Evolutionary conservation across 2,888 invertebrate genomes (phyloP).

Genomic region (Nezara viridula): DNA sequence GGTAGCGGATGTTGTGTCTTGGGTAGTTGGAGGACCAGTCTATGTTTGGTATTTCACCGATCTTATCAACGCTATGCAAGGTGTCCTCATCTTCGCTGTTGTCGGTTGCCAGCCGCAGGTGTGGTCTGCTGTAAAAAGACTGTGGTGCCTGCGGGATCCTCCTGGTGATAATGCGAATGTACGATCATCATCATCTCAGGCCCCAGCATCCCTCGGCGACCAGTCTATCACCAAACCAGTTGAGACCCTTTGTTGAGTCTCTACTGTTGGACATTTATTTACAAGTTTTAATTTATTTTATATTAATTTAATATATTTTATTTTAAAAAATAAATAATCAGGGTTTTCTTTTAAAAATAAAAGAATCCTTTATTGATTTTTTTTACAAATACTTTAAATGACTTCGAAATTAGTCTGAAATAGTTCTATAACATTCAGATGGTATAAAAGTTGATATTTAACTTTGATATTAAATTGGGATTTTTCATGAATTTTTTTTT

Average conservation of each 20-base stretch:
- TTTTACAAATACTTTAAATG: slow-evolving; percentile 32
- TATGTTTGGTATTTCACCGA: slow-evolving; percentile 89
- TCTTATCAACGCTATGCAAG: slow-evolving; percentile 87
- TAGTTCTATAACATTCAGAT: not conserved
- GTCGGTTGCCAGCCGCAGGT: slow-evolving; percentile 91
- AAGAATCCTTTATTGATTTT: not conserved
- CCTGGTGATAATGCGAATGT: slow-evolving; percentile 72
- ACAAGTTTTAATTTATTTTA: slow-evolving; percentile 34
- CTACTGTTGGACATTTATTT: not conserved
- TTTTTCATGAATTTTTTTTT: slow-evolving; percentile 3
- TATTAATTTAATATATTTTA: not conserved
- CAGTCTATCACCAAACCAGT: slow-evolving; percentile 66
- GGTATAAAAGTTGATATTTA: not conserved
- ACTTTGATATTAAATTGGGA: slow-evolving; percentile 36
- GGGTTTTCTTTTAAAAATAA: not conserved
- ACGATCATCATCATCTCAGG: slow-evolving; percentile 82
- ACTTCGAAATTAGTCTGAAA: slow-evolving; percentile 25
- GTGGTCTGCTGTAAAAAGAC: slow-evolving; percentile 77
- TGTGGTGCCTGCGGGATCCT: slow-evolving; percentile 75
- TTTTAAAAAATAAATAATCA: slow-evolving; percentile 1
- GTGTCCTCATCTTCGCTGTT: slow-evolving; percentile 89
- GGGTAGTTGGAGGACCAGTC: slow-evolving; percentile 85
- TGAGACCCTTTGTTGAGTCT: slow-evolving; percentile 66
- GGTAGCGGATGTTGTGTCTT: slow-evolving; percentile 85
- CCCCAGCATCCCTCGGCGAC: slow-evolving; percentile 85